These are phyloP conservation scores for Scopus umbretta DNA, from an alignment of 2,113 vertebrate genomes.

Conservation along the genomic window DNA sequence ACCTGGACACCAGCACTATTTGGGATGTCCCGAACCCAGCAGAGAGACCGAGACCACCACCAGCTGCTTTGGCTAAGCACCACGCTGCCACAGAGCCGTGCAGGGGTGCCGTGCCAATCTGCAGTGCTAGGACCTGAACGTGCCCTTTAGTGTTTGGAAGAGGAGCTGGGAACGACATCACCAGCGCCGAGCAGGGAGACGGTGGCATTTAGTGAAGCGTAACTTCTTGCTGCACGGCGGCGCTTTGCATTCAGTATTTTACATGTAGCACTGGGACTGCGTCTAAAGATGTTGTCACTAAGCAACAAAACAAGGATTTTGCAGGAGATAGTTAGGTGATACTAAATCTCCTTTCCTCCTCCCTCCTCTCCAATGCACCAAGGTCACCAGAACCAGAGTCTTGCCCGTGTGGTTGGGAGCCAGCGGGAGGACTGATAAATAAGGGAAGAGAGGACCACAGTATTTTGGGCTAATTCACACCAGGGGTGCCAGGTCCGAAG, in stretches of 20 bases:
- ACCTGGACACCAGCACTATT: background rate
- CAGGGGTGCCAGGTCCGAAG: background rate
- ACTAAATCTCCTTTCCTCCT: background rate
- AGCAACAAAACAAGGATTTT: slow-evolving; percentile 19
- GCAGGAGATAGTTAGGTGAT: background rate
- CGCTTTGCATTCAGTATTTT: background rate
- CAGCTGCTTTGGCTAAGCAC: background rate
- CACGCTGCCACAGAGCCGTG: background rate
- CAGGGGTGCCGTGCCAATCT: background rate
- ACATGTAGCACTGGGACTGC: background rate
- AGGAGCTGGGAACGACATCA: background rate
- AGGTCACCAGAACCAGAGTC: background rate
- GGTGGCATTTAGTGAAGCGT: background rate
- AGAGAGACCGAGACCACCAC: background rate
- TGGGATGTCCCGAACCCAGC: rapidly evolving
- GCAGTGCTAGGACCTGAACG: background rate
- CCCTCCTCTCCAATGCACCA: background rate
- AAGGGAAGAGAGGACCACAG: background rate
- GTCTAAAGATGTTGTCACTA: background rate
- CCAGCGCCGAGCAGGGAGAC: background rate
- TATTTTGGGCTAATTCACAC: background rate
- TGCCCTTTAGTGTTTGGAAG: background rate
- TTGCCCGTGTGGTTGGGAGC: background rate
- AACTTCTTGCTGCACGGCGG: background rate
- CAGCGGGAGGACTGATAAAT: background rate